Evolutionary conservation across 2,888 invertebrate species (phyloP), one percentile per base, ranked within the genome.

Genomic region (Seladonia tumulorum): DNA sequence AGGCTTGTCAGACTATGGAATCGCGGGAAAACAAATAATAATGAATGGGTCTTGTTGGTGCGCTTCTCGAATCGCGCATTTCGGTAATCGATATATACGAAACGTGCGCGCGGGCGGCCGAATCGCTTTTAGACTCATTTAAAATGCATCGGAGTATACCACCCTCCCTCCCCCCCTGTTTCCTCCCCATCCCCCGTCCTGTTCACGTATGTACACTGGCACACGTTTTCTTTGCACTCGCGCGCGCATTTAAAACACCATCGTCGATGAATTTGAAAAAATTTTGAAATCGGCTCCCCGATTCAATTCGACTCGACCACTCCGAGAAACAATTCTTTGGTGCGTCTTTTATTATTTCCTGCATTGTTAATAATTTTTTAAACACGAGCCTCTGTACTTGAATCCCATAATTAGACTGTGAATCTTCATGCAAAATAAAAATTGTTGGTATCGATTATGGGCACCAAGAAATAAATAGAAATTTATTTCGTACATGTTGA

Each of bases 101-200:
- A 87, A 87, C 83, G 86, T 87, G 80, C 71, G 87, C 84, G 83
- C 79, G 82, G 18, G 68, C 82, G 53, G 73, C 79, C 79, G 83
- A 88, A 88, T 88, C 86, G 88, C 88, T 88, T 88, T 88, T 82
- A 88, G 82, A 82, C 88, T 88, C 86, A 84, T 88, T 88, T 88
- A 84, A 86, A 88, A 88, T 88, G 84, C 86, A 88, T 84, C 86
- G 80, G 42, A 76, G 82, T 82, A 72, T 66, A 80, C 85, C 81
- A 49, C 45, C 76, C 53, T 35, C 72, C 35, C 0, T 5, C 45
- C 45, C 72, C 35, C 0, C 35, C 45, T 70, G 18, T 25, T 14
- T 3, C 66, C 66, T 18, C 66, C 76, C 74, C 84, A n/a, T n/a
- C 63, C 84, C 75, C 80, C 72, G 39, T 78, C 57, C 74, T 70